Conservation (phyloP, 2,888 invertebrate species). For the Altica lythri region DNA sequence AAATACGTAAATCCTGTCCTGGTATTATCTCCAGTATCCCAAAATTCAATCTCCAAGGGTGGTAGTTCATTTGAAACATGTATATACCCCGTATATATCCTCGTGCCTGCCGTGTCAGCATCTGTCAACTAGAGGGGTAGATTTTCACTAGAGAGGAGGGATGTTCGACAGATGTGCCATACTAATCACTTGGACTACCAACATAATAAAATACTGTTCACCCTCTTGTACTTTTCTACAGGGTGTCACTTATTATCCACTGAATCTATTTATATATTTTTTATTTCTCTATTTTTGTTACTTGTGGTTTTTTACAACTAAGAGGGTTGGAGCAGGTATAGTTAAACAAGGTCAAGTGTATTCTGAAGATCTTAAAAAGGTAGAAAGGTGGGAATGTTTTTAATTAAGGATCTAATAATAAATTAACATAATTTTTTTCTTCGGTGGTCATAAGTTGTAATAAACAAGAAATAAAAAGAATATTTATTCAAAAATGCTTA, state of each 20-base stretch:
- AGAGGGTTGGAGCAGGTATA: no score
- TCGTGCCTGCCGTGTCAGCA: conserved; percentile 38
- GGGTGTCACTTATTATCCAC: neutral
- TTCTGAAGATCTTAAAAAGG: no score
- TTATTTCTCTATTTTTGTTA: neutral
- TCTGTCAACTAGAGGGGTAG: conserved; percentile 41
- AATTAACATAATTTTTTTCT: no score
- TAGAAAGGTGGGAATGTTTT: no score
- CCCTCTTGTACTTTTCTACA: neutral
- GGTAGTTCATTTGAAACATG: conserved; percentile 9
- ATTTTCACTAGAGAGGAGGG: conserved; percentile 38
- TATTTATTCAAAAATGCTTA: no score
- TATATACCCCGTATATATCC: conserved; percentile 10
- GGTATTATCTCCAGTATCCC: no score
- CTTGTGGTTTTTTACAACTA: no score
- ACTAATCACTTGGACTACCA: conserved; percentile 44
- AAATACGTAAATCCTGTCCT: no score
- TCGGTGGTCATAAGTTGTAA: no score
- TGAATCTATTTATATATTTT: neutral
- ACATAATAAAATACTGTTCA: conserved; percentile 32
- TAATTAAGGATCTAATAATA: no score
- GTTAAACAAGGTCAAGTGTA: no score
- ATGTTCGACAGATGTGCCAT: conserved; percentile 46
- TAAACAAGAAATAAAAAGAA: no score
- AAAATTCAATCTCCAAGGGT: conserved; percentile 16